phyloP scores from a whole-genome alignment of 2,888 invertebrate species.

The Poecilus cupreus region DNA sequence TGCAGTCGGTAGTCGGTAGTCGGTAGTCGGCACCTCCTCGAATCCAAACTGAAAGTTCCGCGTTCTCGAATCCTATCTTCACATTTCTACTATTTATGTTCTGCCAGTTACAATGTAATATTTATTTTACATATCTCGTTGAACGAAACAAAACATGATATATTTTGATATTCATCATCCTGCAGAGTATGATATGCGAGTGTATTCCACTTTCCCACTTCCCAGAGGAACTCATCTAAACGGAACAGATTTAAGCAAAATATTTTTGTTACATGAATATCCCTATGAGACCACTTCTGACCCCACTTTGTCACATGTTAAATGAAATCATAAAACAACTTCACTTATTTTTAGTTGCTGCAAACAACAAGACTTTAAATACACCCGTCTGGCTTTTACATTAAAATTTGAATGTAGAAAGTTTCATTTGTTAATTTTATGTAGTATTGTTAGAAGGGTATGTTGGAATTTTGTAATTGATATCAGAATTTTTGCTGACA shows the following conservation, averaged over 20 bases:
- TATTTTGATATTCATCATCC: conserved; percentile 6
- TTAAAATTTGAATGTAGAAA: not conserved
- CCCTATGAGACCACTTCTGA: not conserved
- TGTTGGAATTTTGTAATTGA: too few species aligned
- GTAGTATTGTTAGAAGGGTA: too few species aligned
- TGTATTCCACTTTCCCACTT: not conserved
- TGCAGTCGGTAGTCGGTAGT: too few species aligned
- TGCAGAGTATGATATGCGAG: not conserved
- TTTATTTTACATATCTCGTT: conserved; percentile 37
- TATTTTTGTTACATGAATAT: conserved; percentile 36
- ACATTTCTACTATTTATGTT: conserved; percentile 9
- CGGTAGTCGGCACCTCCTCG: not conserved
- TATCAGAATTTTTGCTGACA: too few species aligned
- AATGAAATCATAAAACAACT: conserved; percentile 24
- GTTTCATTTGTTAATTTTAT: too few species aligned
- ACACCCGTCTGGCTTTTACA: not conserved
- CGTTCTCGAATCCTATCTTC: not conserved
- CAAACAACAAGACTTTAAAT: not conserved
- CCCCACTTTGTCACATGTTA: not conserved
- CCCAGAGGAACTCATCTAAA: conserved; percentile 12
- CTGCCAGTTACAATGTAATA: conserved; percentile 8
- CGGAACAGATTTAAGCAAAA: conserved; percentile 30
- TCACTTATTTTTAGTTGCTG: conserved; percentile 2
- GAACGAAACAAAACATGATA: conserved; percentile 32
- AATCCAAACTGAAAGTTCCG: not conserved